Conservation (phyloP, 2,888 invertebrate genomes). For the Trisateles emortualis region DNA sequence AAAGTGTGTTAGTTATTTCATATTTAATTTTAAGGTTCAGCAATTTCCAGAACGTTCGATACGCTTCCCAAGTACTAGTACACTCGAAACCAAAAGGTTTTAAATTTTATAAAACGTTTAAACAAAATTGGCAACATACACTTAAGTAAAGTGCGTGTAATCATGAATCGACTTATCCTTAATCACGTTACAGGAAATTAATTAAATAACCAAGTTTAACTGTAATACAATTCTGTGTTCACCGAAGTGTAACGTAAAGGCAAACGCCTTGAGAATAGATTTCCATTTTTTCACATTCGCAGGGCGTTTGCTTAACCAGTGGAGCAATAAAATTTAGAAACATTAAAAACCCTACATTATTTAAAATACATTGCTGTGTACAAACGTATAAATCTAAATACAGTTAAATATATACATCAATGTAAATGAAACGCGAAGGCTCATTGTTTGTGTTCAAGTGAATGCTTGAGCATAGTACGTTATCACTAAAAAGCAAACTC, state of each 20-base stretch:
- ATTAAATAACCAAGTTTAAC: slow-evolving; percentile 69
- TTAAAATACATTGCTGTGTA: slow-evolving; percentile 58
- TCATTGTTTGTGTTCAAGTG: slow-evolving; percentile 55
- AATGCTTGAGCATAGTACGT: slow-evolving; percentile 58
- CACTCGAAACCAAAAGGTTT: not conserved
- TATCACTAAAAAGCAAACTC: slow-evolving; percentile 73
- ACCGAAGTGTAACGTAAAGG: slow-evolving; percentile 67
- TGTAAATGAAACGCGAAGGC: slow-evolving; percentile 60
- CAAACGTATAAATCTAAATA: slow-evolving; percentile 55
- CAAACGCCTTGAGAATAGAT: slow-evolving; percentile 76
- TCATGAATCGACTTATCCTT: slow-evolving; percentile 46
- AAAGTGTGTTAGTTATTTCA: too few species aligned
- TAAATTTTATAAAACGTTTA: not conserved
- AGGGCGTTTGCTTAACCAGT: slow-evolving; percentile 69
- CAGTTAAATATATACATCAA: slow-evolving; percentile 49
- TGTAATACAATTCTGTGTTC: slow-evolving; percentile 68
- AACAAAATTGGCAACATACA: slow-evolving; percentile 20
- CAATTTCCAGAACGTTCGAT: not conserved
- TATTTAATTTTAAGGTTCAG: not conserved
- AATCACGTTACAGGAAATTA: slow-evolving; percentile 65
- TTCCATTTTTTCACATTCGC: slow-evolving; percentile 72
- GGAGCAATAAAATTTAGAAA: slow-evolving; percentile 57
- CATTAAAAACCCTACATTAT: slow-evolving; percentile 44
- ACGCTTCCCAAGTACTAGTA: not conserved
- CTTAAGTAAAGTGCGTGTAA: slow-evolving; percentile 30